Evolutionary conservation across 1,140 invertebrate genomes (phyloP).

Genomic region (Delia radicum): DNA sequence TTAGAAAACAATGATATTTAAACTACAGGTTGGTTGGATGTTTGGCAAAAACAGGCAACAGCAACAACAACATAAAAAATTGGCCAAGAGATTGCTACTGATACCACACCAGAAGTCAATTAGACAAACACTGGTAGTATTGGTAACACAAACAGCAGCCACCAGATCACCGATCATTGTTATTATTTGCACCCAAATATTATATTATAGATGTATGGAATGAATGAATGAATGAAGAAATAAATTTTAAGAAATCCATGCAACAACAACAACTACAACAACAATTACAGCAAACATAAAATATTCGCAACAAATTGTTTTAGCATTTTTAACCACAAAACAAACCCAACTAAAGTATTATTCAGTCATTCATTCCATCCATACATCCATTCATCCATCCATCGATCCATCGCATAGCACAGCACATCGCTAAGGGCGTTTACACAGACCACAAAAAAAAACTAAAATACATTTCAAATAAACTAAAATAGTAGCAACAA

Average conservation of each 20-base stretch:
- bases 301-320: neutral
- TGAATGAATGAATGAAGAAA: neutral
- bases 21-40: neutral
- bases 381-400: neutral
- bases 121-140: neutral
- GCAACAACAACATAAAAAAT: neutral
- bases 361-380: neutral
- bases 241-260: neutral
- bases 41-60: neutral
- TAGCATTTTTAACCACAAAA: too few species aligned
- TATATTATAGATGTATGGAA: neutral
- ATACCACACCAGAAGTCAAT: constrained; percentile 14
- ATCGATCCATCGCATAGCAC: neutral
- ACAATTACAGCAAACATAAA: neutral
- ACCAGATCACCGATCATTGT: too few species aligned
- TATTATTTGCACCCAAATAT: neutral
- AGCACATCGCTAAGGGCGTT: neutral
- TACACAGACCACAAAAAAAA: neutral
- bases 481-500: neutral
- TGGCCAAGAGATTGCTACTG: constrained; percentile 3
- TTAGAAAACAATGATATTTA: neutral
- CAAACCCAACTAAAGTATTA: neutral
- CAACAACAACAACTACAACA: neutral
- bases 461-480: neutral
- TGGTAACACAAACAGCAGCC: too few species aligned